Evolutionary conservation across 1,140 invertebrate species (phyloP).

Genomic region (Drosophila bifasciata): DNA sequence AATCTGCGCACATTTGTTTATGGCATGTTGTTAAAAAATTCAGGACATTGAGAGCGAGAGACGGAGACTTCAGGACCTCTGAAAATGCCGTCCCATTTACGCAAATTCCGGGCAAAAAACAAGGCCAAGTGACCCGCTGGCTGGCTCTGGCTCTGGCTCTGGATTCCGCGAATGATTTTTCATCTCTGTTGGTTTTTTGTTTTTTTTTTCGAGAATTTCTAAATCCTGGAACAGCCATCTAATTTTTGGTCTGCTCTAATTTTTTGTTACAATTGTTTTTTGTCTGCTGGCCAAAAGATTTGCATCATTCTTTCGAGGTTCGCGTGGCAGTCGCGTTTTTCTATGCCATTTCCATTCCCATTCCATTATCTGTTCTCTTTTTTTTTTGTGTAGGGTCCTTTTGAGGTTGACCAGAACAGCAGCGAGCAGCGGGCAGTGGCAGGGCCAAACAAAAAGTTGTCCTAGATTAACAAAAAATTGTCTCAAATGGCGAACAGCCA

Average conservation of each 20-base stretch:
- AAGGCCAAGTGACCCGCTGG: conserved; percentile 39
- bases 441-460: conserved; percentile 31
- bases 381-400: conserved; percentile 9
- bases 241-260: conserved; percentile 45
- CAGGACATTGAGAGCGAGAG: conserved; percentile 65
- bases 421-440: background rate
- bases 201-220: conserved; percentile 41
- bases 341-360: background rate
- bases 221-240: conserved; percentile 24
- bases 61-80: background rate
- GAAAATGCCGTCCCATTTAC: conserved; percentile 32
- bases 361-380: background rate
- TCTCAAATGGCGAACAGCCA: conserved; percentile 26
- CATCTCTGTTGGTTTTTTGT: conserved; percentile 5
- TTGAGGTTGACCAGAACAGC: conserved; percentile 47
- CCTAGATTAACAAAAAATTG: conserved; percentile 60
- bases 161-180: conserved; percentile 50
- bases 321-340: conserved; percentile 22
- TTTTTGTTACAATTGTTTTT: conserved; percentile 68
- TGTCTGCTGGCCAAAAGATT: conserved; percentile 24
- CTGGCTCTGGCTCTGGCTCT: conserved; percentile 32
- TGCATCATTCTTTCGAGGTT: conserved; percentile 33
- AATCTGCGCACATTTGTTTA: conserved; percentile 61
- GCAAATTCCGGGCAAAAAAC: conserved; percentile 62
- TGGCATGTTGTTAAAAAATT: conserved; percentile 73